Conservation (phyloP, 2,113 vertebrate species). For the Vimba vimba region DNA sequence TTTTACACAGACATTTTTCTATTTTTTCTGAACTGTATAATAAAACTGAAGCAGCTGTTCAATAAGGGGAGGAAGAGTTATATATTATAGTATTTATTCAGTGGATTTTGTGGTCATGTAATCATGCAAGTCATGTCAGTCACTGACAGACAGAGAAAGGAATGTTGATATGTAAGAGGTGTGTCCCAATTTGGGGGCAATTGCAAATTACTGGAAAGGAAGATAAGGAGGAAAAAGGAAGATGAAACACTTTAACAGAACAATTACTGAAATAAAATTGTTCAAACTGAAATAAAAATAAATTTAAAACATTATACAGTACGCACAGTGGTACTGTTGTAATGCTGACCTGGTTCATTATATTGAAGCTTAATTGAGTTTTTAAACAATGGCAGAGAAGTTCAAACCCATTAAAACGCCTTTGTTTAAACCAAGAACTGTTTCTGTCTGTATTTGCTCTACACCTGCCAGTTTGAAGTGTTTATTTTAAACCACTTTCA, state of each 20-base stretch:
- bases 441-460: not conserved
- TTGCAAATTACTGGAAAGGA: not conserved
- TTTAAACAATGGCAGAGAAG: not conserved
- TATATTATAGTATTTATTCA: not conserved
- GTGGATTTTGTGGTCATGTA: conserved; percentile 10
- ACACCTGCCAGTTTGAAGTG: conserved; percentile 11
- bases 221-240: not conserved
- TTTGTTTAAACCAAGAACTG: not conserved
- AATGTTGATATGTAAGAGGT: conserved; percentile 18
- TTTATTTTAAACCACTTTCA: conserved; percentile 20
- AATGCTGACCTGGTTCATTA: not conserved
- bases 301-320: not conserved
- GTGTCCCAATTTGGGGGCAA: not conserved
- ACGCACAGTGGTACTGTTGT: not conserved
- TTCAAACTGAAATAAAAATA: not conserved
- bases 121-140: not conserved
- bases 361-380: not conserved
- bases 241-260: not conserved
- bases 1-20: not conserved
- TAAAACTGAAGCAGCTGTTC: not conserved
- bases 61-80: not conserved
- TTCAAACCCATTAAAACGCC: not conserved
- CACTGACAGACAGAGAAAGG: not conserved
- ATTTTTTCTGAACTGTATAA: not conserved
- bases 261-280: not conserved